Base-by-base conservation (phyloP, 2,888 invertebrate species). In the Hyposoter dolosus region DNA sequence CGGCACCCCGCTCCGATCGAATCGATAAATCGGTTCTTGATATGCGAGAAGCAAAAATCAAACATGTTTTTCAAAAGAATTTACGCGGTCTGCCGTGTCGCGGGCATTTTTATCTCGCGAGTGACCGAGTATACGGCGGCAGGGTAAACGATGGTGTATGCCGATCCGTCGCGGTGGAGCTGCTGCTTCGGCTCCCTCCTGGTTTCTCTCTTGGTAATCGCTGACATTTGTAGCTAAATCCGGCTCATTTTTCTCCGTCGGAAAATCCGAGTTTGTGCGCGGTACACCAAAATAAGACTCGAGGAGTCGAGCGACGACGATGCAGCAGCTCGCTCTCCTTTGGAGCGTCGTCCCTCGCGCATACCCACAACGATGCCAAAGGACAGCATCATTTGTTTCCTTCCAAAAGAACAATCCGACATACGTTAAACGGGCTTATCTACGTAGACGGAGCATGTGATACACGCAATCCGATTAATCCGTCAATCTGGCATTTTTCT, bases 381-480 rank as follows among this genome's bases (percentile, higher is more conserved):
- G 65, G 63, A 76, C 82, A 76, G 47, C 63, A 79, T 83, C 87
- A 80, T 85, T 88, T 87, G 81, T 88, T 84, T 82, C 66, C 43
- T 74, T 85, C 78, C 82, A 66, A 7, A 53, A 53, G 53, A 19
- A 7, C 28, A n/a, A n/a, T n/a, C 28, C 28, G 28, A 28, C 28
- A 28, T 80, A 84, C 32, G 74, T 74, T 68, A 47, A 56, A 32
- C 47, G 17, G 17, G 47, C 17, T 15, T 15, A n/a, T n/a, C n/a
- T n/a, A n/a, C n/a, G n/a, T n/a, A n/a, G n/a, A n/a, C n/a, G n/a
- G 3, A 9, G 17, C 17, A 17, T 47, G 15, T 15, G 28, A 28
- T 28, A 28, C 35, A 4, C 35, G 35, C 35, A 4, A 35, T 35
- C 35, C 35, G 35, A 6, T 6, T 35, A 35, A 35, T 35, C 35